These are phyloP conservation scores for Caenorhabditis afra DNA, from an alignment of 2,888 invertebrate species.

Conservation along the genomic window DNA sequence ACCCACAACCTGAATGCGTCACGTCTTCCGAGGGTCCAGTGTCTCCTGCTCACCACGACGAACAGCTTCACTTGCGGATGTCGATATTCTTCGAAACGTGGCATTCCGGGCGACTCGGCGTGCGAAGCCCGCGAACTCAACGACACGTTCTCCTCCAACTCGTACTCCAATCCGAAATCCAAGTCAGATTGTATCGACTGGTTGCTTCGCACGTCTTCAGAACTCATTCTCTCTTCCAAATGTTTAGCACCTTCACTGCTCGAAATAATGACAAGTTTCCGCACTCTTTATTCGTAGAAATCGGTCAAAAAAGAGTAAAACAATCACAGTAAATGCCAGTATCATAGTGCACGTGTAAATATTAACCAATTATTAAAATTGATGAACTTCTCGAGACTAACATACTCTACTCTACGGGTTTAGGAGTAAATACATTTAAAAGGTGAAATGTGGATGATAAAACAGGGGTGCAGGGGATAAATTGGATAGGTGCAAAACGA, in stretches of 20 bases:
- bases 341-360: slow-evolving; percentile 33
- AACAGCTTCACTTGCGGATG: slow-evolving; percentile 49
- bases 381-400: slow-evolving; percentile 1
- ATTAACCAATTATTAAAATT: slow-evolving; percentile 34
- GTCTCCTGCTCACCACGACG: slow-evolving; percentile 23
- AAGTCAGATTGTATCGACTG: neutral
- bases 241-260: no score
- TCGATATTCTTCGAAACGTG: slow-evolving; percentile 28
- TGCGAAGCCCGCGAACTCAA: neutral
- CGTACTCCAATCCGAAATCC: slow-evolving; percentile 34
- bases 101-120: neutral
- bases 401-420: slow-evolving; percentile 1
- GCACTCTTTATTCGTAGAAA: slow-evolving; percentile 28
- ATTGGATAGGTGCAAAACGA: neutral
- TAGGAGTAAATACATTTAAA: slow-evolving; percentile 37
- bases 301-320: slow-evolving; percentile 24
- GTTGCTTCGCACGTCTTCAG: neutral
- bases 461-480: neutral
- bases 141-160: slow-evolving; percentile 29
- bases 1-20: slow-evolving; percentile 1
- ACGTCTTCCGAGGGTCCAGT: neutral
- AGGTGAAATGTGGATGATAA: slow-evolving; percentile 14
- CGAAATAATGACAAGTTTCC: neutral
- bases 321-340: slow-evolving; percentile 61
- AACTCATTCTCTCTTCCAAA: slow-evolving; percentile 11